Evolutionary conservation across 2,888 invertebrate genomes (phyloP).

Genomic region (Meta bourneti): DNA sequence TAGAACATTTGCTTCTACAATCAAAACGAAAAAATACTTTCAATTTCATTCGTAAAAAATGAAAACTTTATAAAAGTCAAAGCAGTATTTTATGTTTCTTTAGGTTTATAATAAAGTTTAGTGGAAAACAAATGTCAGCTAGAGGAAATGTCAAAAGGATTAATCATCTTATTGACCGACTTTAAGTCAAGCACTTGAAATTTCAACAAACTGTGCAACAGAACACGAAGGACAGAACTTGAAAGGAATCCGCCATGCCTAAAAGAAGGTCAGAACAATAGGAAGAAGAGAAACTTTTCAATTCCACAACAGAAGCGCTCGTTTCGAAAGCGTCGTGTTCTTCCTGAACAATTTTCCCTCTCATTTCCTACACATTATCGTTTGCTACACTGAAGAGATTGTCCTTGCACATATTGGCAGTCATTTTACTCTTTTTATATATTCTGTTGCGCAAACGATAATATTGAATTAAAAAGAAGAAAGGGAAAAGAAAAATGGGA

Average conservation of each 20-base stretch:
- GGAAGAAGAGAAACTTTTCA: conserved; percentile 51
- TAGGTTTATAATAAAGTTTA: too few relatives aligned
- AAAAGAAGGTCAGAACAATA: conserved; percentile 71
- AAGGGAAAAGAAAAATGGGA: conserved; percentile 23
- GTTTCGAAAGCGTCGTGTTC: conserved; percentile 49
- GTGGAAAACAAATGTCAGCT: too few relatives aligned
- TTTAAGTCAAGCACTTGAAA: conserved; percentile 15
- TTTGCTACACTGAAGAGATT: conserved; percentile 35
- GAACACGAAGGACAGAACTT: conserved; percentile 41
- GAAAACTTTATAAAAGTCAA: too few relatives aligned
- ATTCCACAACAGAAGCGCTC: background rate
- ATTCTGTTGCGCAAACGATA: conserved; percentile 54
- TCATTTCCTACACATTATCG: conserved; percentile 55
- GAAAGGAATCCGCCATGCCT: conserved; percentile 23
- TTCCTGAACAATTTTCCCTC: conserved; percentile 37
- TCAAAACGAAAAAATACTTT: too few relatives aligned
- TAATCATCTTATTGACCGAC: conserved; percentile 46
- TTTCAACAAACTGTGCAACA: conserved; percentile 39
- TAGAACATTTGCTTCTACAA: too few relatives aligned
- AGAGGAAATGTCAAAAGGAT: conserved; percentile 38
- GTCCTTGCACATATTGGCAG: conserved; percentile 46
- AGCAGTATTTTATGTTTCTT: too few relatives aligned
- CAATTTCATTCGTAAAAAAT: too few relatives aligned
- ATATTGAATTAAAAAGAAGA: conserved; percentile 41
- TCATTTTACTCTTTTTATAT: conserved; percentile 6